A percentile compares a stretch with the other conserved stretches of the same genome.
Evolutionary conservation across 2,888 invertebrate species (phyloP).

Genomic region (Orthosia cruda): DNA sequence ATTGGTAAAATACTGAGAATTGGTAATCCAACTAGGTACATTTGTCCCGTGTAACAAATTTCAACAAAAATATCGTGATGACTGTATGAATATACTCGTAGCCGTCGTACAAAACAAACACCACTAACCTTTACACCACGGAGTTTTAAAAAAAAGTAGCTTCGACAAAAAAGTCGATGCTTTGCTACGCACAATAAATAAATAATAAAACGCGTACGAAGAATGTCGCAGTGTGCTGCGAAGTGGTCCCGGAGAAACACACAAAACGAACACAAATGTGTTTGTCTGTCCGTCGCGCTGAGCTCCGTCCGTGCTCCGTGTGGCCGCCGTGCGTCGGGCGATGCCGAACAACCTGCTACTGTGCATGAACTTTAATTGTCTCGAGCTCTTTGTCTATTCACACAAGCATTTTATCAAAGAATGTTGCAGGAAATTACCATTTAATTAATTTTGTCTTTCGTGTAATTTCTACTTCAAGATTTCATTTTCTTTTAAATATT

Average conservation of each 20-base stretch:
- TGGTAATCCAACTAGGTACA: conserved; percentile 43
- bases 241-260: conserved; percentile 76
- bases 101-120: conserved; percentile 74
- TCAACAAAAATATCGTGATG: conserved; percentile 67
- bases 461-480: too few relatives aligned
- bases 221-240: conserved; percentile 86
- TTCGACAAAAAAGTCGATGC: conserved; percentile 72
- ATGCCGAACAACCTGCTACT: conserved; percentile 72
- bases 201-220: conserved; percentile 75
- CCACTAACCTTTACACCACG: conserved; percentile 77
- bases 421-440: background rate
- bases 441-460: background rate
- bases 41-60: conserved; percentile 40
- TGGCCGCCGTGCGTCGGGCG: conserved; percentile 61
- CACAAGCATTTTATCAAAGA: conserved; percentile 6
- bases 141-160: conserved; percentile 76
- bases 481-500: background rate
- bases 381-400: conserved; percentile 37
- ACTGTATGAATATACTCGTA: conserved; percentile 65
- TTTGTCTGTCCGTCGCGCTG: conserved; percentile 66
- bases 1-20: conserved; percentile 31
- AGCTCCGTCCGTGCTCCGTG: conserved; percentile 69
- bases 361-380: conserved; percentile 60
- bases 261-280: conserved; percentile 75
- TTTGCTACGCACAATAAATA: conserved; percentile 73